Conservation (phyloP, 2,888 invertebrate genomes). For the Quadroppia sp. region DNA sequence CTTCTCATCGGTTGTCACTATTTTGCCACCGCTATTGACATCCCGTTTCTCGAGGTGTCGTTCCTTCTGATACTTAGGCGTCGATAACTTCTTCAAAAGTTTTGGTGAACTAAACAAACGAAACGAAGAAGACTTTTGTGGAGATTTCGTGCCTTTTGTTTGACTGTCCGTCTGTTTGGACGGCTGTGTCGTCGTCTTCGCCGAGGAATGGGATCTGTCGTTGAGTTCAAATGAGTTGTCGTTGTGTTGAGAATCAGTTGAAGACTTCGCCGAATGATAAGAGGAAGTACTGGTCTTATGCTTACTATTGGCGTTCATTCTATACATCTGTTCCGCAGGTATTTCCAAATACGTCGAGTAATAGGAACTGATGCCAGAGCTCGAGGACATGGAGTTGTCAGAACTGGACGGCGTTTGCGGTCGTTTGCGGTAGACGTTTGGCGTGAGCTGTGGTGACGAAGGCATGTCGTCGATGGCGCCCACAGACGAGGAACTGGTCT, state of each 20-base stretch:
- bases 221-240: not conserved
- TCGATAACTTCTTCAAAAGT: slow-evolving; percentile 46
- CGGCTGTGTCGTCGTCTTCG: too few species aligned
- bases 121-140: slow-evolving; percentile 40
- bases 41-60: slow-evolving; percentile 22
- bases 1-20: not conserved
- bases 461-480: not conserved
- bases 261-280: slow-evolving; percentile 8
- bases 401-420: slow-evolving; percentile 4
- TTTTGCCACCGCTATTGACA: not conserved
- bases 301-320: not conserved
- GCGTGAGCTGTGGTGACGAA: not conserved
- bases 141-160: not conserved
- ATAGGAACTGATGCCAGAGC: slow-evolving; percentile 33
- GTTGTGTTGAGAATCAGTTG: not conserved
- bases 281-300: not conserved
- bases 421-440: not conserved
- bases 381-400: slow-evolving; percentile 13
- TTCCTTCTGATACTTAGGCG: slow-evolving; percentile 47
- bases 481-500: not conserved
- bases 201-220: not conserved
- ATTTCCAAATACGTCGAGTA: slow-evolving; percentile 26
- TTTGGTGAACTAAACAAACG: slow-evolving; percentile 48
- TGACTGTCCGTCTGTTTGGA: not conserved
- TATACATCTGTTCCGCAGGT: slow-evolving; percentile 18